phyloP scores from a whole-genome alignment of 2,888 invertebrate genomes.

The Ormyrus labotus region DNA sequence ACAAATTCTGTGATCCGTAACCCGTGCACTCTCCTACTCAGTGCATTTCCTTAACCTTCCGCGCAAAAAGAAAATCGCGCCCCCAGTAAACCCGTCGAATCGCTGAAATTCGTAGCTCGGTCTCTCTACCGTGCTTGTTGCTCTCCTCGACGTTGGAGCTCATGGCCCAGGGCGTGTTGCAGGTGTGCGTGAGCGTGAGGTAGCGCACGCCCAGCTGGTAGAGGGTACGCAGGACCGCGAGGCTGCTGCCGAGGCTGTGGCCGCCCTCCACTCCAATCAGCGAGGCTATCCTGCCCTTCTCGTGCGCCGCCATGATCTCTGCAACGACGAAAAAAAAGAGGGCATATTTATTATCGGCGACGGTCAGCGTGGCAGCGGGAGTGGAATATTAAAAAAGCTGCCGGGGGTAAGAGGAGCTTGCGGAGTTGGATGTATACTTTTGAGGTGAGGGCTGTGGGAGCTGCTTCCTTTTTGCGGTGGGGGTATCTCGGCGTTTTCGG shows the following conservation, averaged over 20 bases:
- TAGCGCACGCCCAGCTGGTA: constrained; percentile 92
- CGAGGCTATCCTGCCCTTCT: constrained; percentile 87
- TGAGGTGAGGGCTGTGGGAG: too few relatives aligned
- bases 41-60: too few relatives aligned
- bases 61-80: too few relatives aligned
- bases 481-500: too few relatives aligned
- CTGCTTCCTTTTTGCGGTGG: too few relatives aligned
- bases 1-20: too few relatives aligned
- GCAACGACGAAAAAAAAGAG: constrained; percentile 30
- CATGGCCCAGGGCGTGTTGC: constrained; percentile 87
- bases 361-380: too few relatives aligned
- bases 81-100: too few relatives aligned
- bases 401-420: too few relatives aligned
- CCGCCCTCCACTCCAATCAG: constrained; percentile 95
- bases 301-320: constrained; percentile 84
- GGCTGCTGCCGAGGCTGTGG: constrained; percentile 91
- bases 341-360: constrained; percentile 3
- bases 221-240: constrained; percentile 90
- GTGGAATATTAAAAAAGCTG: constrained; percentile 17
- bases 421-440: not conserved
- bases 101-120: too few relatives aligned
- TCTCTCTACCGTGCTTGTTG: constrained; percentile 66
- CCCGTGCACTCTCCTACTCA: too few relatives aligned
- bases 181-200: constrained; percentile 90
- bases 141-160: constrained; percentile 72